Evolutionary conservation across 2,888 invertebrate species (phyloP).

Genomic region (Harpagoxenus sublaevis): DNA sequence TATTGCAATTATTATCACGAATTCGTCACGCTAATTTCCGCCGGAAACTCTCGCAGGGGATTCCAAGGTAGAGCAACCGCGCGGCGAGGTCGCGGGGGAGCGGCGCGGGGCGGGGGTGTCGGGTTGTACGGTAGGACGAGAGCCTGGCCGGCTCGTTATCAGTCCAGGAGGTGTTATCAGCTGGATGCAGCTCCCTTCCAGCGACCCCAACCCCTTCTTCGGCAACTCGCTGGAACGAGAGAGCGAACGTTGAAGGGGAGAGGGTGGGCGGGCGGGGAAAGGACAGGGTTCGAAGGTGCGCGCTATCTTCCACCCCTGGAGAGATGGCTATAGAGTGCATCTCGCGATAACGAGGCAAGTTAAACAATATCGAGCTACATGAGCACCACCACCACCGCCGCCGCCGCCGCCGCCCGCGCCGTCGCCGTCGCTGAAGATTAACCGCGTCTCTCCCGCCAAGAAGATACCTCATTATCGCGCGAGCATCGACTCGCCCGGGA

Average conservation of each 20-base stretch:
- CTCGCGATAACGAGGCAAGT: constrained; percentile 86
- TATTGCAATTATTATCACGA: constrained; percentile 42
- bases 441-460: constrained; percentile 74
- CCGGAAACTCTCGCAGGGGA: constrained; percentile 65
- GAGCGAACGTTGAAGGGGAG: constrained; percentile 64
- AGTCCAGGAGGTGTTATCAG: constrained; percentile 84
- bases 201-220: constrained; percentile 75
- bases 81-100: constrained; percentile 47
- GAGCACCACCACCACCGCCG: constrained; percentile 76
- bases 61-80: constrained; percentile 63
- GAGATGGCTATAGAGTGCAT: constrained; percentile 85
- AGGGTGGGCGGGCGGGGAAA: constrained; percentile 56
- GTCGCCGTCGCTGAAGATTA: constrained; percentile 81
- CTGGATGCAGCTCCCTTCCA: constrained; percentile 84
- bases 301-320: constrained; percentile 82
- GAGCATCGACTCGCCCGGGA: constrained; percentile 64
- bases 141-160: constrained; percentile 85
- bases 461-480: constrained; percentile 73
- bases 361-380: constrained; percentile 86
- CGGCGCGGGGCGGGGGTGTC: constrained; percentile 37
- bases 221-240: constrained; percentile 70
- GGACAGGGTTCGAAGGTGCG: constrained; percentile 78
- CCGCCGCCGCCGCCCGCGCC: constrained; percentile 70
- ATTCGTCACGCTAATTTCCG: constrained; percentile 40
- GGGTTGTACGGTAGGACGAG: constrained; percentile 77